Base-by-base conservation (phyloP, 30 jellyfish, hydroid and myxozoan genomes). In the Calvadosia cruxmelitensis region DNA sequence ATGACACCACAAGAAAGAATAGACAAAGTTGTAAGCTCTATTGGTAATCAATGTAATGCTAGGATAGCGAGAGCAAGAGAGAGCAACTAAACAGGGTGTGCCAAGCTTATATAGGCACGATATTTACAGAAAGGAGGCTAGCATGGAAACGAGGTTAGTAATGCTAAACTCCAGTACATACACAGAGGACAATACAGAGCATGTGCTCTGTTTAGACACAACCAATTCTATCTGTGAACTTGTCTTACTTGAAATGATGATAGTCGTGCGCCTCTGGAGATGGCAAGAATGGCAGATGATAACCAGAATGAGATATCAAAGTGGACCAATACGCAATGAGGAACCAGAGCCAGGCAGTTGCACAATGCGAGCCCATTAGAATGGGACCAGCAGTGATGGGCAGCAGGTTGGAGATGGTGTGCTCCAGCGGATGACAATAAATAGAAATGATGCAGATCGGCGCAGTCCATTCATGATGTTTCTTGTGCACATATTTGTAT, bases 241-340 rank as follows among this genome's bases (percentile, higher is more conserved):
- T 29, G 33, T 34, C 94, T 67, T 70, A 86, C 96, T 79, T 79
- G 52, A 86, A 62, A 73, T 86, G 96, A 64, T 86, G 96, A 52
- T 25, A 86, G 70, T 86, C 96, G 50, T 86, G 96, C 16, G 96
- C 96, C 71, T 86, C 96, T 23, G 94, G 94, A n/a, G 96, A 86
- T 29, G 96, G 96, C 52, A 86, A 61, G 57, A 86, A 86, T 1
- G 96, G 96, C 23, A 86, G 31, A 70, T 86, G 96, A 50, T 71
- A 86, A 3, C 96, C 96, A 27, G 84, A 90, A 50, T 86, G 96
- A 25, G 96, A 75, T 16, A 86, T 69, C 29, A 66, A 75, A 3
- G 94, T 86, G 10, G 96, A 86, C 69, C 80, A 67, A 63, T 66
- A 32, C 1, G 86, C 92, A 67, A 75, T 34, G 1, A 66, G 16